A percentile compares a stretch with the other conserved stretches of the same genome.
Evolutionary conservation across 2,888 invertebrate genomes (phyloP).

Genomic region (Nymphalis polychloros): DNA sequence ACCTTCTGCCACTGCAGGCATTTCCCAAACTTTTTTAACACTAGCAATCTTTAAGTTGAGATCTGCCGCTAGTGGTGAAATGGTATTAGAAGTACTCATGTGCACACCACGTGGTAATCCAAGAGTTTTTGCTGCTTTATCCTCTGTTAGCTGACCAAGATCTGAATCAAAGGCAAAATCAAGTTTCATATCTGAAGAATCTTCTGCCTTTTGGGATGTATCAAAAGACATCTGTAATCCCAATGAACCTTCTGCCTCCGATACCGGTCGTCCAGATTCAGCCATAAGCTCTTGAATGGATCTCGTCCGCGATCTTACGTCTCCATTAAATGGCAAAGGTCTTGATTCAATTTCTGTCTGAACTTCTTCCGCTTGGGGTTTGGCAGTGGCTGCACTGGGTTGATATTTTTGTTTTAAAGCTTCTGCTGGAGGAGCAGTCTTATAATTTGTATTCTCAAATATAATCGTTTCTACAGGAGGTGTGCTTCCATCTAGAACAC

Average conservation of each 20-base stretch:
- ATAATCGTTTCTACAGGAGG: conserved; percentile 93
- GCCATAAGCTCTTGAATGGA: conserved; percentile 76
- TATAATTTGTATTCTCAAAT: conserved; percentile 95
- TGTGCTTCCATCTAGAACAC: conserved; percentile 87
- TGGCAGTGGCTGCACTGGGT: conserved; percentile 64
- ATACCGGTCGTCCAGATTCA: conserved; percentile 60
- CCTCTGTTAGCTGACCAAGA: conserved; percentile 87
- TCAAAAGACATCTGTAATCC: conserved; percentile 87
- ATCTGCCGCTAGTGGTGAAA: conserved; percentile 92
- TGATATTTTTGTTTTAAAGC: conserved; percentile 85
- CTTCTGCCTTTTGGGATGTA: conserved; percentile 83
- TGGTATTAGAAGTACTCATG: conserved; percentile 85
- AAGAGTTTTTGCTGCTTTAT: conserved; percentile 81
- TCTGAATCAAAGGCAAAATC: conserved; percentile 95
- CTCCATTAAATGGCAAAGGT: conserved; percentile 67
- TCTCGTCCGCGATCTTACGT: conserved; percentile 68
- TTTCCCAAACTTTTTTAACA: conserved; percentile 95
- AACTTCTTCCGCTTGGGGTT: conserved; percentile 77
- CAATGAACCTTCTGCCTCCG: conserved; percentile 71
- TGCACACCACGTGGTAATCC: conserved; percentile 83
- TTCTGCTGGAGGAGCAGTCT: conserved; percentile 86
- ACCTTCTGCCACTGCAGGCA: conserved; percentile 85
- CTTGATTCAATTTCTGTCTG: conserved; percentile 76
- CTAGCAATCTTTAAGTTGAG: conserved; percentile 96
- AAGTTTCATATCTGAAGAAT: conserved; percentile 93